Conservation (phyloP, 2,797 vertebrate species). For the Emydoidea blandingii region DNA sequence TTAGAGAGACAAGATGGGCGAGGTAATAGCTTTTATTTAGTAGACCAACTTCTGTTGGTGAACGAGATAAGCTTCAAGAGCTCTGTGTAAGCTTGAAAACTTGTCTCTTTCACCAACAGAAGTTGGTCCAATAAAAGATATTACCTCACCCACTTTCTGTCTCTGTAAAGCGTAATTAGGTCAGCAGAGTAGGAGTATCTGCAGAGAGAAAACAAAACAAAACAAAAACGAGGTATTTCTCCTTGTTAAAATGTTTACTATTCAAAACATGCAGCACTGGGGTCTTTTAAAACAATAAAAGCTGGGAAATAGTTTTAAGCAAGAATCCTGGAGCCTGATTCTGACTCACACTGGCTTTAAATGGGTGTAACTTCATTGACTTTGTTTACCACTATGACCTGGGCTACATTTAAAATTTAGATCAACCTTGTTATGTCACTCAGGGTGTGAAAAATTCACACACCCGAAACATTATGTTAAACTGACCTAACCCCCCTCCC, state of each 20-base stretch:
- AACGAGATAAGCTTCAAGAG: not conserved
- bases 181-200: conserved; percentile 58
- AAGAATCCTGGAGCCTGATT: not conserved
- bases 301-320: not conserved
- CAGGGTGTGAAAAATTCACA: not conserved
- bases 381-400: not conserved
- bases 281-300: conserved; percentile 57
- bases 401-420: not conserved
- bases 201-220: not conserved
- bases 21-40: not conserved
- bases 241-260: conserved; percentile 57
- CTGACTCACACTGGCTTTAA: not conserved
- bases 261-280: conserved; percentile 38
- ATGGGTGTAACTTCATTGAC: not conserved
- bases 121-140: not conserved
- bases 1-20: not conserved
- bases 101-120: not conserved
- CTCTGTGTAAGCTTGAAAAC: not conserved
- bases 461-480: not conserved
- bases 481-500: not conserved
- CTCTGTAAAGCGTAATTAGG: conserved; percentile 50
- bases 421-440: not conserved
- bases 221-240: conserved; percentile 36
- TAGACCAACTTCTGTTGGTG: not conserved
- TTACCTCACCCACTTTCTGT: not conserved